Percentiles rank a stretch among this genome's conserved stretches.
Evolutionary conservation across 1,140 invertebrate species (phyloP).

Genomic region (Drosophila funebris): DNA sequence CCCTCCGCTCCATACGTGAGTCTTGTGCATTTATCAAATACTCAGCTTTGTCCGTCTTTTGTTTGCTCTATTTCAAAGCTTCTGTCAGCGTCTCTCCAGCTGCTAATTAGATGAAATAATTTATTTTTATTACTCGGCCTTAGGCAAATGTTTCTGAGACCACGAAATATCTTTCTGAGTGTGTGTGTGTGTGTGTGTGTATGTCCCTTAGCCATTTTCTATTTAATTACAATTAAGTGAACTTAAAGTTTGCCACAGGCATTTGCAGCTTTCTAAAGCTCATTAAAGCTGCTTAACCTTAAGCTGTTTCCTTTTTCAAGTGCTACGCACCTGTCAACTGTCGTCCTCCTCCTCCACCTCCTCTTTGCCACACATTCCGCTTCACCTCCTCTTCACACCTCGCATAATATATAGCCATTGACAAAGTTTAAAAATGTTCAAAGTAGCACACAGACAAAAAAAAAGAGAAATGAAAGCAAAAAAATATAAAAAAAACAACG

Average conservation of each 20-base stretch:
- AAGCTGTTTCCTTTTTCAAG: slow-evolving; percentile 14
- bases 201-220: slow-evolving; percentile 22
- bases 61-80: slow-evolving; percentile 5
- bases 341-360: neutral
- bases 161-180: slow-evolving; percentile 45
- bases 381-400: neutral
- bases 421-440: slow-evolving; percentile 41
- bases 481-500: slow-evolving; percentile 7
- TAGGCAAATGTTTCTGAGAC: slow-evolving; percentile 57
- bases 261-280: slow-evolving; percentile 1
- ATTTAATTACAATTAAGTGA: slow-evolving; percentile 49
- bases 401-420: slow-evolving; percentile 25
- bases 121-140: slow-evolving; percentile 71
- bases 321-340: slow-evolving; percentile 21
- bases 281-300: slow-evolving; percentile 38
- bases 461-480: slow-evolving; percentile 1
- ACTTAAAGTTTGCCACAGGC: slow-evolving; percentile 26
- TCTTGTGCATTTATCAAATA: slow-evolving; percentile 47
- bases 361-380: neutral
- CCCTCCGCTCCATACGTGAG: neutral
- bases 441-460: neutral
- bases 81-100: slow-evolving; percentile 38
- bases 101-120: slow-evolving; percentile 71
- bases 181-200: slow-evolving; percentile 8
- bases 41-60: slow-evolving; percentile 4